Evolutionary conservation across 2,797 vertebrate genomes (phyloP).

Genomic region (Chaunax sp.): DNA sequence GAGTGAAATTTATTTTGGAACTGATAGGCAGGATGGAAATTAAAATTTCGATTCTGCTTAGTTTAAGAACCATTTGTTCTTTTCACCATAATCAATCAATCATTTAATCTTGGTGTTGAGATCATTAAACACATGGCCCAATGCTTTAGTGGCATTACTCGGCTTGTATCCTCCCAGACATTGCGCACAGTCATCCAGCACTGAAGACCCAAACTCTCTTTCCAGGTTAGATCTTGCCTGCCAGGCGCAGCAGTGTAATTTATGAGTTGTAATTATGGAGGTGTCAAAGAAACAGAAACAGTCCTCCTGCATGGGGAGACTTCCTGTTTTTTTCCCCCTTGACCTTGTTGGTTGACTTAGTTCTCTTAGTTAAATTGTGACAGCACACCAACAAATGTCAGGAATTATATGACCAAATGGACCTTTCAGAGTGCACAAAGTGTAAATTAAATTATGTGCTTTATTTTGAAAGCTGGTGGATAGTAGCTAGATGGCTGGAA

Average conservation of each 20-base stretch:
- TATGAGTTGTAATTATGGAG: conserved; percentile 67
- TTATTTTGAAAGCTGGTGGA: conserved; percentile 6
- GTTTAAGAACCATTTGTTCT: conserved; percentile 13
- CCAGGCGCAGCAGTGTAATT: conserved; percentile 49
- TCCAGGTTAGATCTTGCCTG: conserved; percentile 25
- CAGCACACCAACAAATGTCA: conserved; percentile 4
- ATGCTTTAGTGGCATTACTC: conserved; percentile 27
- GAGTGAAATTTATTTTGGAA: too few relatives aligned
- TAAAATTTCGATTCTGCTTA: too few relatives aligned
- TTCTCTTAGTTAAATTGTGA: conserved; percentile 36
- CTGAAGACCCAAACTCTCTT: not conserved
- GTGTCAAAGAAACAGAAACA: conserved; percentile 73
- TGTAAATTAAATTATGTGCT: not conserved
- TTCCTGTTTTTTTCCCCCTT: conserved; percentile 56
- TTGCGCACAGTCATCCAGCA: not conserved
- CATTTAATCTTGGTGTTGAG: conserved; percentile 25
- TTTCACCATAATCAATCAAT: conserved; percentile 12
- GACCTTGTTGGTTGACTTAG: conserved; percentile 41
- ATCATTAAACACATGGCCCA: conserved; percentile 14
- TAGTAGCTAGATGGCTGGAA: too few relatives aligned
- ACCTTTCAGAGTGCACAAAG: not conserved
- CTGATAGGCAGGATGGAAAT: too few relatives aligned
- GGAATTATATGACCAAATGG: not conserved
- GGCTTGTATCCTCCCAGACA: conserved; percentile 9
- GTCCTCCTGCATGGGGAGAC: conserved; percentile 34